phyloP scores from a whole-genome alignment of 2,797 vertebrate genomes.

The Brachyrhaphis roseni region DNA sequence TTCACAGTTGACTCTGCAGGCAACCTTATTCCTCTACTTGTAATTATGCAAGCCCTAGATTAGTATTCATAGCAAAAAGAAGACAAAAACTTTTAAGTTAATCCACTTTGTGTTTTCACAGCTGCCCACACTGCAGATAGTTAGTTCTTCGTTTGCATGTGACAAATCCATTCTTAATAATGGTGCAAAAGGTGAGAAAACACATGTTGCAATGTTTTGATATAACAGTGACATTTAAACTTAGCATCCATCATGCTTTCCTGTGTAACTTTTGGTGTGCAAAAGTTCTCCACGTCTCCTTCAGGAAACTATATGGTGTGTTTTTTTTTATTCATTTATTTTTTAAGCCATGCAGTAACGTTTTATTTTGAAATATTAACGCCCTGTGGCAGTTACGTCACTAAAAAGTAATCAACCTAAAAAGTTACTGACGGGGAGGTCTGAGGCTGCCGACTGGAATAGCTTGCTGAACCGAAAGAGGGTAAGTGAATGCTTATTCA shows the following conservation, averaged over 20 bases:
- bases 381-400: slow-evolving; percentile 30
- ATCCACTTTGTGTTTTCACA: slow-evolving; percentile 20
- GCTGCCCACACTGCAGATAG: slow-evolving; percentile 30
- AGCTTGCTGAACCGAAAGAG: slow-evolving; percentile 53
- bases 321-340: neutral
- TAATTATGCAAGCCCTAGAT: slow-evolving; percentile 15
- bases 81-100: neutral
- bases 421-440: slow-evolving; percentile 29
- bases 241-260: slow-evolving; percentile 21
- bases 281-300: slow-evolving; percentile 14
- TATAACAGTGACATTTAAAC: neutral
- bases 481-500: slow-evolving; percentile 52
- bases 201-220: neutral
- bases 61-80: neutral
- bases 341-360: slow-evolving; percentile 18
- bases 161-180: slow-evolving; percentile 8
- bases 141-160: slow-evolving; percentile 7
- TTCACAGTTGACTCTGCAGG: slow-evolving; percentile 9
- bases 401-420: slow-evolving; percentile 10
- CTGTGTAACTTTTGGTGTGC: slow-evolving; percentile 8
- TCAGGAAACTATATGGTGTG: slow-evolving; percentile 3
- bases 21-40: slow-evolving; percentile 26
- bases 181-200: slow-evolving; percentile 14
- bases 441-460: slow-evolving; percentile 42
- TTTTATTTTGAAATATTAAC: slow-evolving; percentile 20